Evolutionary conservation across 2,797 vertebrate genomes (phyloP).

Genomic region (Lepilemur septentrionalis): DNA sequence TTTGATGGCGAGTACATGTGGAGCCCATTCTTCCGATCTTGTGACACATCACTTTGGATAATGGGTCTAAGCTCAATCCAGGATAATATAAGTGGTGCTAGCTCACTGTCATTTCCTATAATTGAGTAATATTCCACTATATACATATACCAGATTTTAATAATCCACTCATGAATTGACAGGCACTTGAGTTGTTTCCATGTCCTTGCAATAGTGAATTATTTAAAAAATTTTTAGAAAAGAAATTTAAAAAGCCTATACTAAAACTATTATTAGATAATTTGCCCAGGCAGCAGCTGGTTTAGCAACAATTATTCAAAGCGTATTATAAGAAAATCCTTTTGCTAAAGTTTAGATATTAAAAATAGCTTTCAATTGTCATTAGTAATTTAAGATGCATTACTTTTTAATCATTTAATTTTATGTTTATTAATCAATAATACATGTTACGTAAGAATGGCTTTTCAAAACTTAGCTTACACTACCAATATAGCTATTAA

Average conservation of each 20-base stretch:
- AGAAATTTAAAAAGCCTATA: neutral
- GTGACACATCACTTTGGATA: too few species aligned
- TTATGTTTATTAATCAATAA: neutral
- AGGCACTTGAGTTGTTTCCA: too few species aligned
- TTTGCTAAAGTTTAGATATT: neutral
- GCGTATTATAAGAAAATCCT: neutral
- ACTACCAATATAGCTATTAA: neutral
- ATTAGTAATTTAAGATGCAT: neutral
- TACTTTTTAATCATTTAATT: constrained; percentile 10
- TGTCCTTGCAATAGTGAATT: too few species aligned
- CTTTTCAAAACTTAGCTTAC: neutral
- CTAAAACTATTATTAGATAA: neutral
- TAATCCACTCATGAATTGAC: too few species aligned
- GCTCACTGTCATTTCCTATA: too few species aligned
- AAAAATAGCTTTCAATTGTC: neutral
- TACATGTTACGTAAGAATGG: neutral
- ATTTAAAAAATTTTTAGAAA: neutral
- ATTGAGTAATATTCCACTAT: too few species aligned
- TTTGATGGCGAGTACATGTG: too few species aligned
- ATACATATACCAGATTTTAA: too few species aligned
- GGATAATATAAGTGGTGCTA: too few species aligned
- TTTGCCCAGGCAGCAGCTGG: neutral
- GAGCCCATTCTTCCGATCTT: too few species aligned
- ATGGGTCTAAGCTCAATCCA: too few species aligned
- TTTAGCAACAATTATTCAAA: neutral